Evolutionary conservation across 1,140 invertebrate species (phyloP), one percentile per base, ranked within the genome.

Genomic region (Sycophila sp.): DNA sequence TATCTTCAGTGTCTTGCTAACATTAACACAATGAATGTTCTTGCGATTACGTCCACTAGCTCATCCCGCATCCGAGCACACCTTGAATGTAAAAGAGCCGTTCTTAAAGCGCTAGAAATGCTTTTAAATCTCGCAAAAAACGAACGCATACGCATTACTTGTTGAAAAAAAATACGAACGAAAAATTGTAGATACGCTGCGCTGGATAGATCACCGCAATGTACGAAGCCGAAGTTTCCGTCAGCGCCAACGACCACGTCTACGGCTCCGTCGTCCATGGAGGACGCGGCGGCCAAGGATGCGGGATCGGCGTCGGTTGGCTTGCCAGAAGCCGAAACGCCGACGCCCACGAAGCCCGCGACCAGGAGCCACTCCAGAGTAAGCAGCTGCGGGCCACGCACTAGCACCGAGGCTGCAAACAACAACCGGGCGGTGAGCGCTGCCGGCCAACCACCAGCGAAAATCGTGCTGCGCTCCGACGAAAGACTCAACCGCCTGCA

Each of bases 401-500:
- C 42, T 47, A 47, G 42, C 24, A 22, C 42, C 19, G 42, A 17
- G 19, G 42, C 19, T 17, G 42, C 19, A 22, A 47, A 47, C 8
- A 47, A 47, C n/a, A 47, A 19, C 42, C 19, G 42, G 17, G 15
- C 19, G 17, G 42, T 22, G 40, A 42, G 40, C 40, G 17, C 2
- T 17, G n/a, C n/a, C 40, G n/a, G n/a, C n/a, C 40, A 42, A 17
- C n/a, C 26, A 10, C 10, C 59, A 45, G 32, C 68, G 19, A 69
- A 13, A 4, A n/a, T 34, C 8, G 42, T 36, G 17, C 32, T 51
- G 13, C 65, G 65, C 8, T 67, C 56, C 24, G 11, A 53, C 24
- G 24, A 53, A 72, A 80, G 84, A 74, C 78, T 84, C 75, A 81
- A 73, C 72, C 83, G 83, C n/a, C n/a, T n/a, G 69, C 83, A 83